These are phyloP conservation scores for Eubucco bourcierii DNA, from an alignment of 2,113 vertebrate genomes.

Conservation along the genomic window DNA sequence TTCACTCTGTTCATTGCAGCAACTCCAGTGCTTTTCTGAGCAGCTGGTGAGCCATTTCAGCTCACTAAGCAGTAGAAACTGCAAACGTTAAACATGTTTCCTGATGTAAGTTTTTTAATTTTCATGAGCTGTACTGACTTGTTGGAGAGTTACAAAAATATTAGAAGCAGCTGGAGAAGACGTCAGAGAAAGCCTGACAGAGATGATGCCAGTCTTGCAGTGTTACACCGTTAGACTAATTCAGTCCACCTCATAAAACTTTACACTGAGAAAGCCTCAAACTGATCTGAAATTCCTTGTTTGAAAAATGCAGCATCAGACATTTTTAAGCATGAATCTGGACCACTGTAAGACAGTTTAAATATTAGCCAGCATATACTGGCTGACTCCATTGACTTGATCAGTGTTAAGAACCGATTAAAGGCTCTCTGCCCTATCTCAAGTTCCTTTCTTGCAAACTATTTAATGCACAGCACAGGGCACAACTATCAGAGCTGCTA, in stretches of 20 bases:
- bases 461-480: background rate
- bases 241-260: background rate
- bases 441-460: background rate
- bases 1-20: background rate
- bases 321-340: background rate
- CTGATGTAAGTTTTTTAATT: background rate
- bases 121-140: background rate
- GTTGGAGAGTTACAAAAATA: fast-evolving
- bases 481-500: fast-evolving
- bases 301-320: background rate
- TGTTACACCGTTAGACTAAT: background rate
- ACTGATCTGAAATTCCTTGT: background rate
- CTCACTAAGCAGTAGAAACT: background rate
- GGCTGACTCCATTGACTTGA: background rate
- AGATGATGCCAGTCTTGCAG: background rate
- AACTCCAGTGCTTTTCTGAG: background rate
- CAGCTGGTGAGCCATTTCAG: background rate
- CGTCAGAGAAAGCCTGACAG: background rate
- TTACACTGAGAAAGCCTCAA: background rate
- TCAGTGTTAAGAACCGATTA: background rate
- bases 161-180: background rate
- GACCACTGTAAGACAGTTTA: background rate
- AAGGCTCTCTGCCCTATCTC: background rate
- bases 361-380: background rate
- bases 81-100: background rate